A percentile compares a stretch with the other conserved stretches of the same genome.
phyloP scores from a whole-genome alignment of 2,888 invertebrate species.

The Lithophane leautieri region DNA sequence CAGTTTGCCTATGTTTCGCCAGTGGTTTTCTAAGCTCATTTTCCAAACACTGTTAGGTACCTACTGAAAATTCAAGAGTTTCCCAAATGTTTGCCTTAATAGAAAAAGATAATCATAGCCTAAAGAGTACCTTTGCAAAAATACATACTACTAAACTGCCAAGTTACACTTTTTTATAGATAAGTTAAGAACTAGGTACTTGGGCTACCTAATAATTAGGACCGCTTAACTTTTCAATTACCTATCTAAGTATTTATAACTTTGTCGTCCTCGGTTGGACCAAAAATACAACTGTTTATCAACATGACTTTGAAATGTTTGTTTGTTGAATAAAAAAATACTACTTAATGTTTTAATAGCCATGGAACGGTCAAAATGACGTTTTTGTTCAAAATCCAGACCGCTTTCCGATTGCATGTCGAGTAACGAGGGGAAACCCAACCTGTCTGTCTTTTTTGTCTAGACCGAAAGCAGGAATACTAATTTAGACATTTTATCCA shows the following conservation, averaged over 20 bases:
- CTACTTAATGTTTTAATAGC: neutral
- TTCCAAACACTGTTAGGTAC: neutral
- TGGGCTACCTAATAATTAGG: neutral
- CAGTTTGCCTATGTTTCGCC: neutral
- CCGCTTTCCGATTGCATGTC: conserved; percentile 52
- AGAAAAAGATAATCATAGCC: neutral
- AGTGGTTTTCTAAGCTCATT: neutral
- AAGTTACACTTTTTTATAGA: neutral
- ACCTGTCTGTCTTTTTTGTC: conserved; percentile 47
- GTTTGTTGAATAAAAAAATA: conserved; percentile 17
- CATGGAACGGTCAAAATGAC: neutral
- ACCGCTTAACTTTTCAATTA: neutral
- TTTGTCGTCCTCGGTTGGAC: too few species aligned
- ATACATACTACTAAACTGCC: too few species aligned
- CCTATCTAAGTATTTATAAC: neutral
- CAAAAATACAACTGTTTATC: neutral
- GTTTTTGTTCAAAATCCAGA: conserved; percentile 31
- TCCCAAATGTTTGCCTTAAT: neutral
- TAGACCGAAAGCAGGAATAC: conserved; percentile 58
- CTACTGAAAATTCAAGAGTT: neutral
- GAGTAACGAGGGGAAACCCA: conserved; percentile 40
- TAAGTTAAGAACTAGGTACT: neutral
- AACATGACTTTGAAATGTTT: neutral
- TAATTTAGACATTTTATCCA: conserved; percentile 53
- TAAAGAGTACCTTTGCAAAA: neutral